Base-by-base conservation (phyloP, 2,797 vertebrate genomes). In the Kryptolebias ocellatus region DNA sequence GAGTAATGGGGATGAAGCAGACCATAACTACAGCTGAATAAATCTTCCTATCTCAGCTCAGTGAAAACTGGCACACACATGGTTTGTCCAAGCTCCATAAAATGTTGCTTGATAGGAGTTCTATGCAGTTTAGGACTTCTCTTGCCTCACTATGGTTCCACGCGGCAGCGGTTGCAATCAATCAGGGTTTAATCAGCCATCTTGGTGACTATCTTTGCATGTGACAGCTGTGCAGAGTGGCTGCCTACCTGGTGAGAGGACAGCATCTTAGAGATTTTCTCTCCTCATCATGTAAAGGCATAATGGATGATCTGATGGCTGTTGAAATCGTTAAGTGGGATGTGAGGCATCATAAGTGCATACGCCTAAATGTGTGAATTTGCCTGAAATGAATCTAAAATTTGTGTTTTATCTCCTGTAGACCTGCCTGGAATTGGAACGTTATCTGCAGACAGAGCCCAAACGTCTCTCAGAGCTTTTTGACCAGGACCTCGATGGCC, bases 401-500 rank as follows among this genome's bases (percentile, higher is more conserved):
- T 4, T 42, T 78, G 18, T 70, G 11, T 60, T 53, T 34, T 58
- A 16, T 65, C 12, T 67, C 72, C 79, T 79, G 28, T 88, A 99
- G 98, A 99, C 98, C 62, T 98, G 98, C 87, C 92, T 99, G 72
- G 97, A 99, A 76, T 78, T 99, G 92, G 98, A 99, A 87, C 95
- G 98, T 51, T 99, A 99, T 82, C 95, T 99, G 76, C 98, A 99
- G 93, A 99, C 98, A 0, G 98, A 99, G 68, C 98, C 98, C 0
- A 95, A 96, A 81, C 94, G 95, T 65, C 95, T 98, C 69, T 96
- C 97, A 0, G 97, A 99, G 85, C 94, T 96, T 53, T 97, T 99
- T 18, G 96, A 97, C 5, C 96, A 97, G 66, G 97, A 98, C 75
- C 89, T 99, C 81, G 96, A 99, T 46, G 95, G 95, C 49, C 95